A percentile compares a stretch with the other conserved stretches of the same genome.
phyloP scores from a whole-genome alignment of 2,888 invertebrate species.

The Thera britannica region DNA sequence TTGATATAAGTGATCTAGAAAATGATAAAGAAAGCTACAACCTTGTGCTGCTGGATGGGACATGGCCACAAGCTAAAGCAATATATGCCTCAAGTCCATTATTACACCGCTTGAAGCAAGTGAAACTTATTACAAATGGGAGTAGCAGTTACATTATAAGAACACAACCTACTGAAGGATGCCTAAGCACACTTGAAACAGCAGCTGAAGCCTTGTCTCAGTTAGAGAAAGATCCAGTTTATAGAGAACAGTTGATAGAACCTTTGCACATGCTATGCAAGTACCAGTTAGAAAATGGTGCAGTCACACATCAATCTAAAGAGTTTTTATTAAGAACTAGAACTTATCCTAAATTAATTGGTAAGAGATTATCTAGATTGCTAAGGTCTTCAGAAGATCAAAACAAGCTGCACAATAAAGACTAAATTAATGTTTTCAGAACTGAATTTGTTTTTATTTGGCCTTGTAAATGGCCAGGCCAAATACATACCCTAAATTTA shows the following conservation, averaged over 20 bases:
- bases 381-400: slow-evolving; percentile 67
- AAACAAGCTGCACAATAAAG: slow-evolving; percentile 39
- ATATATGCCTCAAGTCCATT: slow-evolving; percentile 93
- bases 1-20: slow-evolving; percentile 85
- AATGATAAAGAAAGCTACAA: slow-evolving; percentile 86
- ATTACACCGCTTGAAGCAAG: slow-evolving; percentile 90
- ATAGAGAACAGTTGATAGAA: slow-evolving; percentile 88
- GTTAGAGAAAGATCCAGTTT: slow-evolving; percentile 88
- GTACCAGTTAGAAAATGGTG: slow-evolving; percentile 95
- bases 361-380: slow-evolving; percentile 87
- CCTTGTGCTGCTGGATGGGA: slow-evolving; percentile 95
- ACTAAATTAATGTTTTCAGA: not conserved
- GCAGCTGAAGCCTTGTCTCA: slow-evolving; percentile 92
- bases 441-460: not conserved
- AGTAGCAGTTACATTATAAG: slow-evolving; percentile 95
- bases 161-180: slow-evolving; percentile 96
- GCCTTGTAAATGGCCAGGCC: too few species aligned
- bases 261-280: slow-evolving; percentile 94
- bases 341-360: slow-evolving; percentile 91
- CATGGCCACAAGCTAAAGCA: slow-evolving; percentile 98
- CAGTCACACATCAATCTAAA: slow-evolving; percentile 96
- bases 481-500: too few species aligned
- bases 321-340: slow-evolving; percentile 93
- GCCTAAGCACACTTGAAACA: slow-evolving; percentile 95
- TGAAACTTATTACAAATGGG: slow-evolving; percentile 89